Conservation (phyloP, 2,113 vertebrate genomes). For the Cyprinodon variegatus region DNA sequence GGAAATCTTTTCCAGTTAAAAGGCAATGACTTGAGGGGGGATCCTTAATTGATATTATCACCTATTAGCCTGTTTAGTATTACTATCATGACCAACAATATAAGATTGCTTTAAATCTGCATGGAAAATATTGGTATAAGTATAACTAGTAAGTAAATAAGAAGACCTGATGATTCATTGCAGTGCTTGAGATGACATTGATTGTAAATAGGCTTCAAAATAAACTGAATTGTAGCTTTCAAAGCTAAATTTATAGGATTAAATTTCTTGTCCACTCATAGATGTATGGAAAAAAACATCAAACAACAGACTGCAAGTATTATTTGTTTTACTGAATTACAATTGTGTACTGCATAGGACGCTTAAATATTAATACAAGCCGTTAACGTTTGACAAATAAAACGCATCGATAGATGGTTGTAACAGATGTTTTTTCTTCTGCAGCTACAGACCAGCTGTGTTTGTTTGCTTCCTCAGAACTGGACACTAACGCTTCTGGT, state of each 20-base stretch:
- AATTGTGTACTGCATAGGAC: background rate
- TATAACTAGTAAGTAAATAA: background rate
- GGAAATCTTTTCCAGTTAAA: background rate
- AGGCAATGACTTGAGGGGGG: no score
- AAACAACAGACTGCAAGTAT: background rate
- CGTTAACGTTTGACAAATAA: background rate
- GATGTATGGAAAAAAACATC: background rate
- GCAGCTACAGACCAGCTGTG: background rate
- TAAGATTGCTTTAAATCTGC: no score
- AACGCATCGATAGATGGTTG: background rate
- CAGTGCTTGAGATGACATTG: background rate
- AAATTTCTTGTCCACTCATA: background rate
- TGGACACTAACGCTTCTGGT: slow-evolving; percentile 34
- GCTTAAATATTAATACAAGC: background rate
- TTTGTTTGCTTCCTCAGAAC: slow-evolving; percentile 10
- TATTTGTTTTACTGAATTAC: background rate
- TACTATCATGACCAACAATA: no score
- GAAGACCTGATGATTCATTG: background rate
- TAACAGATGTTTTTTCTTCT: background rate
- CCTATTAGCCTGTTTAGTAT: no score
- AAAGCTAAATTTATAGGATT: background rate
- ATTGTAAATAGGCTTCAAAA: background rate
- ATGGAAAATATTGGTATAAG: background rate
- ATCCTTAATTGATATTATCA: no score
- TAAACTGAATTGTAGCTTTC: background rate